Conservation (phyloP, 2,888 invertebrate species). For the Netelia fuscicornis region DNA sequence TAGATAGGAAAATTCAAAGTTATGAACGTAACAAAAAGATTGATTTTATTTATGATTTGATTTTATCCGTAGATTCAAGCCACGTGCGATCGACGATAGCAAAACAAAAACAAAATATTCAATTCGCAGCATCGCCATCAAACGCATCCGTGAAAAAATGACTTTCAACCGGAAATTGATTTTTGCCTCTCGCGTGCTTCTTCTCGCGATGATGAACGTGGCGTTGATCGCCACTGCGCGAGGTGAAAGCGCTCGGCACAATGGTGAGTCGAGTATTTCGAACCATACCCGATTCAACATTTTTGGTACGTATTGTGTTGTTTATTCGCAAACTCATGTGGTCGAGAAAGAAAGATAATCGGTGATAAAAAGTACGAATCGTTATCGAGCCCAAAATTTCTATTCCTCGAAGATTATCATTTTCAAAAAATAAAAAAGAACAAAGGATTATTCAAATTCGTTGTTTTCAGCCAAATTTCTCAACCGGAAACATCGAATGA, state of each 20-base stretch:
- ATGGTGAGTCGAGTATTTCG: constrained; percentile 53
- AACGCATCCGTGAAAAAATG: constrained; percentile 33
- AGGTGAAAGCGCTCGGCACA: constrained; percentile 48
- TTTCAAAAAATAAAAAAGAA: not conserved
- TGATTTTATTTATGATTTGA: too few relatives aligned
- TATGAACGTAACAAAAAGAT: not conserved
- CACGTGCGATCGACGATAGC: not conserved
- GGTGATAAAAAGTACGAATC: not conserved
- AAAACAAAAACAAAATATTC: not conserved
- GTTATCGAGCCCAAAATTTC: not conserved
- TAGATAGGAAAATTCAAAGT: not conserved
- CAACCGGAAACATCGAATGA: constrained; percentile 75
- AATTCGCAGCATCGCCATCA: not conserved
- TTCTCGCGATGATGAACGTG: constrained; percentile 28
- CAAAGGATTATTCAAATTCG: constrained; percentile 48
- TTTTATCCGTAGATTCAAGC: constrained; percentile 1
- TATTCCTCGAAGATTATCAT: not conserved
- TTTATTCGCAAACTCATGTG: not conserved
- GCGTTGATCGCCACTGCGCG: constrained; percentile 11
- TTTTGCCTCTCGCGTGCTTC: constrained; percentile 1
- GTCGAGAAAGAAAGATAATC: not conserved
- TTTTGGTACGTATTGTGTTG: constrained; percentile 20
- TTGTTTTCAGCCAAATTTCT: constrained; percentile 71
- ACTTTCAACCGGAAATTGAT: not conserved
- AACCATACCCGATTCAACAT: constrained; percentile 20